Evolutionary conservation across 2,888 invertebrate species (phyloP).

Genomic region (Neoscelio sp.): DNA sequence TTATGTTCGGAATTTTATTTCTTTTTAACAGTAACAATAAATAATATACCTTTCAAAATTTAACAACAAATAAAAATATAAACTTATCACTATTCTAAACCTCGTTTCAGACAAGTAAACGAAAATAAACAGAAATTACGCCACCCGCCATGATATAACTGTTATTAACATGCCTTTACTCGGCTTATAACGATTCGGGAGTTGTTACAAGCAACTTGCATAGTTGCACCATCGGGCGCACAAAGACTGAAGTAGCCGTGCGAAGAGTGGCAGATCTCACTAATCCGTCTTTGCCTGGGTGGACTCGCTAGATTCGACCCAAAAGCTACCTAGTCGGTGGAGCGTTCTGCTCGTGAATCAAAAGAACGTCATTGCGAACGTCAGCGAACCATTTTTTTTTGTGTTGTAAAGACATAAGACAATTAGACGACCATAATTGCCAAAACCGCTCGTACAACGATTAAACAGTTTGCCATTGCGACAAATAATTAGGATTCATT

Average conservation of each 20-base stretch:
- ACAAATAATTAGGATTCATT: neutral
- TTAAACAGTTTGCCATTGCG: neutral
- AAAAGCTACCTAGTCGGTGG: too few relatives aligned
- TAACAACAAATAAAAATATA: too few relatives aligned
- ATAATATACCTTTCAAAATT: too few relatives aligned
- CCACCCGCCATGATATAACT: neutral
- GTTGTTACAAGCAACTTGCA: neutral
- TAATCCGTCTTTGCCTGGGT: neutral
- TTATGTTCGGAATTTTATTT: too few relatives aligned
- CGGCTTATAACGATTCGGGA: neutral
- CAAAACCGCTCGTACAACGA: neutral
- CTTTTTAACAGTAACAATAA: too few relatives aligned
- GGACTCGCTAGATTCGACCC: neutral
- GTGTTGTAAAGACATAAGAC: neutral
- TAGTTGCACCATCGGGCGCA: neutral
- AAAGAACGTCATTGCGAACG: neutral
- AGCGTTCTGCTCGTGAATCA: neutral
- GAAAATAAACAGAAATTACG: neutral
- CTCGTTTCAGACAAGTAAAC: too few relatives aligned
- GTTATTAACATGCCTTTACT: neutral
- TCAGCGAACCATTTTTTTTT: neutral
- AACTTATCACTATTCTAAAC: too few relatives aligned
- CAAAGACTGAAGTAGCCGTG: neutral
- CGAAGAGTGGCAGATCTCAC: constrained; percentile 4
- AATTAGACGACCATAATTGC: neutral